Base-by-base conservation (phyloP, 2,888 invertebrate genomes). In the Leucophenga maculata region DNA sequence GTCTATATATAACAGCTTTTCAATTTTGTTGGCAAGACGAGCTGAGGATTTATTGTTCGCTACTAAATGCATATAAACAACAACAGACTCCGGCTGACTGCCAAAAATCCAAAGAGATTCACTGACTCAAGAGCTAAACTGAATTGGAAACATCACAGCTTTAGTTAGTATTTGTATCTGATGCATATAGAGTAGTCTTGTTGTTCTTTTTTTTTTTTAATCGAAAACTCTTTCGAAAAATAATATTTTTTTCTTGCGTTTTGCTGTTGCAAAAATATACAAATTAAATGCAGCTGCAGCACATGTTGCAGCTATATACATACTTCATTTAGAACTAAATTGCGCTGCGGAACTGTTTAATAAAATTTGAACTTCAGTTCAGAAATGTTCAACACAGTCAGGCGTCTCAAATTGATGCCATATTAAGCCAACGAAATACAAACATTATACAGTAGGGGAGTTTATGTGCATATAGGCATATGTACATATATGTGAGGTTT, bases 201-300 rank as follows among this genome's bases (percentile, higher is more conserved):
- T 26, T 26, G n/a, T n/a, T n/a, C n/a, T n/a, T 4, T 4, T 26
- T 26, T 26, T 26, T 26, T 26, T 26, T 26, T 26, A 26, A 39
- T 39, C 39, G 39, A 39, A 39, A 39, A 39, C 39, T 39, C 39
- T 39, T 39, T 39, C 11, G 26, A 26, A 26, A 3, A 26, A 8
- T 39, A 1, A 39, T 39, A 6, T 39, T 39, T 39, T 39, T 39
- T 39, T 39, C 11, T 39, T 39, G 3, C 8, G 2, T 46, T 18
- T 50, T 50, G 50, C 50, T 16, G n/a, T 50, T 22, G 62, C 62
- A 64, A 64, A 60, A 60, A 64, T 64, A 64, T 48, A 64, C 62
- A 64, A 64, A 64, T 64, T 64, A 48, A 46, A 46, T 64, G 62
- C 62, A 46, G 62, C 59, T n/a, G 59, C 59, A 14, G 62, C 48